Percentiles rank a stretch among this genome's conserved stretches.
These are phyloP conservation scores for Pseudorectes ferrugineus DNA, from an alignment of 2,113 vertebrate species.

Conservation along the genomic window DNA sequence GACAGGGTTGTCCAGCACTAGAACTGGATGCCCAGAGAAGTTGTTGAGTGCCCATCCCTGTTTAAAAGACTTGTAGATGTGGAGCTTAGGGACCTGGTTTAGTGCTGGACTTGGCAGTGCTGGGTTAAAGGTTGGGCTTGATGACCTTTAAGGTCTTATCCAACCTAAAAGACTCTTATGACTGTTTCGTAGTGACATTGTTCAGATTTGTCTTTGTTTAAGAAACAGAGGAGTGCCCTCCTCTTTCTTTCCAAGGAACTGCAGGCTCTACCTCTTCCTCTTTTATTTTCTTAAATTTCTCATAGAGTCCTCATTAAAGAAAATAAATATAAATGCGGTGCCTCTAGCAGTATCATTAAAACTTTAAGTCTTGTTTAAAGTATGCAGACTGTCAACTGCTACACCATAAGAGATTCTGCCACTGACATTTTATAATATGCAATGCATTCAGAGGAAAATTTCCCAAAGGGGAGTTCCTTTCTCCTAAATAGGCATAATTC, in stretches of 20 bases:
- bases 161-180: not conserved
- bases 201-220: not conserved
- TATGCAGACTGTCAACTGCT: conserved; percentile 63
- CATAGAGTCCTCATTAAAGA: conserved; percentile 64
- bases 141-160: not conserved
- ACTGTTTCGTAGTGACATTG: not conserved
- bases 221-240: not conserved
- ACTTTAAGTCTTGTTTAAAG: conserved; percentile 70
- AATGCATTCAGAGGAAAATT: conserved; percentile 4
- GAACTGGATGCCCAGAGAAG: not conserved
- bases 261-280: conserved; percentile 24
- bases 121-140: not conserved
- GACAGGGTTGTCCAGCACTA: not conserved
- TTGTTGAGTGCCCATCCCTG: not conserved
- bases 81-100: not conserved
- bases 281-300: not conserved
- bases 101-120: not conserved
- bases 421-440: conserved; percentile 40
- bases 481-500: conserved; percentile 30
- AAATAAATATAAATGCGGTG: conserved; percentile 73
- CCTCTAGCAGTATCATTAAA: conserved; percentile 77
- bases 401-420: not conserved
- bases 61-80: not conserved
- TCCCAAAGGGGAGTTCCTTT: conserved; percentile 13
- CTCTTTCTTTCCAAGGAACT: not conserved